Conservation (phyloP, 2,888 invertebrate genomes). For the Lordiphosa fenestrarum region DNA sequence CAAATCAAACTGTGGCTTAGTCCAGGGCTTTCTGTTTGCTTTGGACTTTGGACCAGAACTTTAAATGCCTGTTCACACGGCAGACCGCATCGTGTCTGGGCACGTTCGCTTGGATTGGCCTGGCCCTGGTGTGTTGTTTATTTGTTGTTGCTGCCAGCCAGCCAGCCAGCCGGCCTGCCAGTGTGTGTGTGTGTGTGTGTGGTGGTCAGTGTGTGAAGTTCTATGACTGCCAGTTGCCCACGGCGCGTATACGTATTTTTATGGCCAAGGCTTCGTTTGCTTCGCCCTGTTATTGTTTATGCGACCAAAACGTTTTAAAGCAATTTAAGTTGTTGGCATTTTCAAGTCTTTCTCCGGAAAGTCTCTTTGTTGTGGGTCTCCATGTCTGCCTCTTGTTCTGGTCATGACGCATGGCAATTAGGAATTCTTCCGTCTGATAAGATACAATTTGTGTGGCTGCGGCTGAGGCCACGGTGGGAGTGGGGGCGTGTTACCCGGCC, state of each 20-base stretch:
- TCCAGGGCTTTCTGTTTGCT: constrained; percentile 23
- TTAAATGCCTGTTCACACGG: constrained; percentile 19
- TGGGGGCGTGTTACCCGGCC: constrained; percentile 4
- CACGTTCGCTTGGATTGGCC: constrained; percentile 55
- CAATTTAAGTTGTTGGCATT: constrained; percentile 39
- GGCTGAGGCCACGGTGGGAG: background rate
- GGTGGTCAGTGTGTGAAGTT: constrained; percentile 23
- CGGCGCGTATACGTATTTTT: constrained; percentile 61
- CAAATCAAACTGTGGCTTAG: constrained; percentile 57
- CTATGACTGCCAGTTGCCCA: constrained; percentile 39
- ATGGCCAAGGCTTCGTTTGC: constrained; percentile 43
- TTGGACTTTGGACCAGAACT: constrained; percentile 7
- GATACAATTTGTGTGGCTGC: constrained; percentile 35
- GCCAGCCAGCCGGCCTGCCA: constrained; percentile 18
- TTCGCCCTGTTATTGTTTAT: constrained; percentile 50
- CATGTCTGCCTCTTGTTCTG: constrained; percentile 17
- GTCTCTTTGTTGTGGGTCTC: constrained; percentile 2
- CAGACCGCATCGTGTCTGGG: constrained; percentile 43
- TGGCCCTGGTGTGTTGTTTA: constrained; percentile 51
- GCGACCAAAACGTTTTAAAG: constrained; percentile 42
- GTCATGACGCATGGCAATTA: constrained; percentile 59
- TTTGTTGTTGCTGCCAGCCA: constrained; percentile 40
- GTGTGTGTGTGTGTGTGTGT: background rate
- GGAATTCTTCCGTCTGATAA: constrained; percentile 60
- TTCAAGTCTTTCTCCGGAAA: constrained; percentile 3